Percentiles rank a stretch among this genome's conserved stretches.
These are phyloP conservation scores for Ciconia maguari DNA, from an alignment of 2,113 vertebrate species.

Conservation along the genomic window DNA sequence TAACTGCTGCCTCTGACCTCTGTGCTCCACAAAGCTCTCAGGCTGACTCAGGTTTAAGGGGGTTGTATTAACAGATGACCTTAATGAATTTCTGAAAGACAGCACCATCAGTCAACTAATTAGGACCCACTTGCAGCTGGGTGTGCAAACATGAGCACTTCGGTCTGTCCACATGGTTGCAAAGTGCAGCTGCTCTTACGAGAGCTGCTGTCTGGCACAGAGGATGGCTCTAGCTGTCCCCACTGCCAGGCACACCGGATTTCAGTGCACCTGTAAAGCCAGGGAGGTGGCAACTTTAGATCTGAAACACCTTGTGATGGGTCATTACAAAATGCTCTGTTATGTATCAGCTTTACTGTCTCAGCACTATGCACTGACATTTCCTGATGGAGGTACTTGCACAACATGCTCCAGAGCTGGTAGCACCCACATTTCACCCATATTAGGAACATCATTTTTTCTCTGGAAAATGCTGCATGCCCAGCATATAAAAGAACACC, in stretches of 20 bases:
- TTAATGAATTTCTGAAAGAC: not conserved
- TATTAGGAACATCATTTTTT: not conserved
- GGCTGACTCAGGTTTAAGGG: not conserved
- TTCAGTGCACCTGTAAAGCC: not conserved
- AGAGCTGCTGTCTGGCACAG: not conserved
- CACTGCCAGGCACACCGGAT: accelerated
- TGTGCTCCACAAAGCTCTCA: not conserved
- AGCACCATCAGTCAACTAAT: not conserved
- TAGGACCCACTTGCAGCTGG: not conserved
- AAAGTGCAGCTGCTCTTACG: not conserved
- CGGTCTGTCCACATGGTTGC: accelerated
- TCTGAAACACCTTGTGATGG: not conserved
- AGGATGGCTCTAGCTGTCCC: not conserved
- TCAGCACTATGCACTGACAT: not conserved
- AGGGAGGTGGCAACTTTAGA: not conserved
- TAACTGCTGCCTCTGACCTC: not conserved
- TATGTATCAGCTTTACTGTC: not conserved
- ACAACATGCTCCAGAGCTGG: not conserved
- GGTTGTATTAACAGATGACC: not conserved
- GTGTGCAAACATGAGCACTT: accelerated
- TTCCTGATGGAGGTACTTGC: not conserved
- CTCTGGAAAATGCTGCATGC: not conserved
- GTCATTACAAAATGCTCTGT: not conserved
- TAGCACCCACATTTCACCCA: not conserved
- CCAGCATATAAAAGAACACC: not conserved